Evolutionary conservation across 1,140 invertebrate genomes (phyloP).

Genomic region (honey bee (Apis mellifera)): DNA sequence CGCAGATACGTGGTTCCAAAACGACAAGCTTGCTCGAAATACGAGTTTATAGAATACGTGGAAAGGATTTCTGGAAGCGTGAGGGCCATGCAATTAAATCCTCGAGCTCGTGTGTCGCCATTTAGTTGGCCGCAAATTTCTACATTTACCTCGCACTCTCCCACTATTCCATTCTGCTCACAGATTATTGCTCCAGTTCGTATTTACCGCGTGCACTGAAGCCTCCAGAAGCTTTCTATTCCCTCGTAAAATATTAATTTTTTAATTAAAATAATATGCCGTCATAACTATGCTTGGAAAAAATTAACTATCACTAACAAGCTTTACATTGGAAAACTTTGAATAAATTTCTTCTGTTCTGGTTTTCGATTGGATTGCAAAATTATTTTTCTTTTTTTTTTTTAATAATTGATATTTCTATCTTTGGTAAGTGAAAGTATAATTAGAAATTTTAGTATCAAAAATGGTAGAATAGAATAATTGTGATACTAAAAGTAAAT

Average conservation of each 20-base stretch:
- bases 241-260: conserved; percentile 27
- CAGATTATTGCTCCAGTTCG: conserved; percentile 15
- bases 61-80: conserved; percentile 13
- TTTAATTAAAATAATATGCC: conserved; percentile 28
- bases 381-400: too few relatives aligned
- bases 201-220: neutral
- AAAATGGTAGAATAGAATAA: too few relatives aligned
- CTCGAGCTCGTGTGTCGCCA: neutral
- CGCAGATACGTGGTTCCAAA: too few relatives aligned
- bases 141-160: neutral
- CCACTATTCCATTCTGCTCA: neutral
- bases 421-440: too few relatives aligned
- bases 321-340: too few relatives aligned
- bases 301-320: neutral
- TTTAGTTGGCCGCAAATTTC: conserved; percentile 39
- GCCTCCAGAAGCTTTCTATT: neutral
- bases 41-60: neutral
- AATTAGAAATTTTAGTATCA: too few relatives aligned
- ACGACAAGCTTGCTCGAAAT: too few relatives aligned
- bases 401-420: too few relatives aligned
- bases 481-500: too few relatives aligned
- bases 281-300: neutral
- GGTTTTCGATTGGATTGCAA: too few relatives aligned
- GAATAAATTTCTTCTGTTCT: too few relatives aligned
- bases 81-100: conserved; percentile 24